Conservation (phyloP, 2,113 vertebrate species). For the Clarias batrachus region DNA sequence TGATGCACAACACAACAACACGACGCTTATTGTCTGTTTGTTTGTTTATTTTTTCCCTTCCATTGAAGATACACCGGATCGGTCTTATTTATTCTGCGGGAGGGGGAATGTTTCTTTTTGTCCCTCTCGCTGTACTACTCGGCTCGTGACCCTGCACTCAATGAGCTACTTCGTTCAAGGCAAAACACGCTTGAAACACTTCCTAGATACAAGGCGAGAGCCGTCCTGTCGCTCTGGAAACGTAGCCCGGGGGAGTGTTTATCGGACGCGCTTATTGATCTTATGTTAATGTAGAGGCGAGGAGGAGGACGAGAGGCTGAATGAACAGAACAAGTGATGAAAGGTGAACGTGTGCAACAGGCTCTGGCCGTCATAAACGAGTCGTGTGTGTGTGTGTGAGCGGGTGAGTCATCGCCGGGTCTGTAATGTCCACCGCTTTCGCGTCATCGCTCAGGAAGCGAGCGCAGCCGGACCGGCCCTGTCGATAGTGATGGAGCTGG, state of each 20-base stretch:
- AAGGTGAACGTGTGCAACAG: slow-evolving; percentile 28
- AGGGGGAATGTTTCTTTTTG: background rate
- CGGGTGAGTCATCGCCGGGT: slow-evolving; percentile 71
- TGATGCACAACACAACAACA: background rate
- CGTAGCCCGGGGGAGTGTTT: slow-evolving; percentile 43
- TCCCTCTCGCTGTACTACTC: background rate
- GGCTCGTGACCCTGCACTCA: slow-evolving; percentile 6
- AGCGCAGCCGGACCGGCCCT: slow-evolving; percentile 28
- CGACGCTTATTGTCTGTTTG: background rate
- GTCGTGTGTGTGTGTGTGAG: background rate
- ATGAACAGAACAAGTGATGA: slow-evolving; percentile 29
- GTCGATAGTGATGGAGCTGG: slow-evolving; percentile 65
- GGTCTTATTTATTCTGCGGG: background rate
- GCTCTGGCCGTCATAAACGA: slow-evolving; percentile 31
- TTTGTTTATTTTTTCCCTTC: no score
- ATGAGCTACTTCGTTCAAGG: background rate
- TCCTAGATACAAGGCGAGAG: slow-evolving; percentile 26
- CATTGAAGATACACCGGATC: background rate
- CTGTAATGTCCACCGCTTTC: slow-evolving; percentile 62
- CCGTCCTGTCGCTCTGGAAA: slow-evolving; percentile 71
- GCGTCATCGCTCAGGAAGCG: slow-evolving; percentile 49
- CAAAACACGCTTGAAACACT: slow-evolving; percentile 39
- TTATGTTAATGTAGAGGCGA: slow-evolving; percentile 64
- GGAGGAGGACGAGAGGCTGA: slow-evolving; percentile 35
- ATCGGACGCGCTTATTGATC: slow-evolving; percentile 64